Conservation (phyloP, 2,797 vertebrate species). For the Pipistrellus pipistrellus region DNA sequence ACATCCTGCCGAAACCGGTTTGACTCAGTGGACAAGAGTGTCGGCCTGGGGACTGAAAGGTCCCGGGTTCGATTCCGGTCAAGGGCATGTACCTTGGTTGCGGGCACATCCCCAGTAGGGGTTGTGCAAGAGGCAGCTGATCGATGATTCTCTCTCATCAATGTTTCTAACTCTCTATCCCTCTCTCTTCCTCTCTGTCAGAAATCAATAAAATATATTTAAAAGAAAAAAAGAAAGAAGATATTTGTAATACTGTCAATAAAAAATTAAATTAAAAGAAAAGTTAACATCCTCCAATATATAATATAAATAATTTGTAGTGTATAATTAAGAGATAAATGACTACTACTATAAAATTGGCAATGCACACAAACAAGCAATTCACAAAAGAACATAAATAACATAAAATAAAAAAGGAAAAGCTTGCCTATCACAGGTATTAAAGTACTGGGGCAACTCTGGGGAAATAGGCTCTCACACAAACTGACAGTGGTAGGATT, state of each 20-base stretch:
- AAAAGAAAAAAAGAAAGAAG: too few relatives aligned
- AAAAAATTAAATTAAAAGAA: background rate
- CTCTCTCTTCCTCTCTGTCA: too few relatives aligned
- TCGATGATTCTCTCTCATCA: too few relatives aligned
- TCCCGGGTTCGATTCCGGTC: too few relatives aligned
- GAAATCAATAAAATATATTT: too few relatives aligned
- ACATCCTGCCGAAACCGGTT: background rate
- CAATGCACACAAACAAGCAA: background rate
- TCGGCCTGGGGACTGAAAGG: too few relatives aligned
- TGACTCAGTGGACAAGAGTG: too few relatives aligned
- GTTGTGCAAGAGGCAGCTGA: too few relatives aligned
- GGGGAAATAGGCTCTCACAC: background rate
- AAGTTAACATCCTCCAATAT: conserved; percentile 22
- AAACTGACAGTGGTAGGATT: background rate
- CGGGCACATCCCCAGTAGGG: too few relatives aligned
- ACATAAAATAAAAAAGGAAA: background rate
- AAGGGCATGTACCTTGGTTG: too few relatives aligned
- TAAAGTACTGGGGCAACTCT: background rate
- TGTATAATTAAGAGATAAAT: conserved; percentile 44
- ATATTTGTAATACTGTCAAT: too few relatives aligned
- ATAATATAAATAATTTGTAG: background rate
- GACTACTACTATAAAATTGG: background rate
- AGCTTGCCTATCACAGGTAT: background rate
- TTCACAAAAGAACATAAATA: background rate
- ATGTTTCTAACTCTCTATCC: too few relatives aligned